These are phyloP conservation scores for Caenorhabditis inopinata DNA, from an alignment of 1,140 invertebrate genomes.

Conservation along the genomic window DNA sequence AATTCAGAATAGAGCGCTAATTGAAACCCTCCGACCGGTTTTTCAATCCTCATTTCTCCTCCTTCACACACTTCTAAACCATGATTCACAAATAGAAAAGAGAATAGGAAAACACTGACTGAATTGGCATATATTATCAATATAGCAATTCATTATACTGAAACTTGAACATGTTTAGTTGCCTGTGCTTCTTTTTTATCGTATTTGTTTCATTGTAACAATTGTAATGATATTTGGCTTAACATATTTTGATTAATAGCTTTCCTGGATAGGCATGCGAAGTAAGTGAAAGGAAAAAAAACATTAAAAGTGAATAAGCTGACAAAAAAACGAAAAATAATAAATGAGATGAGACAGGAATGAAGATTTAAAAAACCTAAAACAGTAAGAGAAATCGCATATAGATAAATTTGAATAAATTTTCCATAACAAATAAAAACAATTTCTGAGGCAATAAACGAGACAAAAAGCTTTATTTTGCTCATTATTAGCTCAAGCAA, in stretches of 20 bases:
- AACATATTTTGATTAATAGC: conserved; percentile 8
- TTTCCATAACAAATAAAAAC: no score
- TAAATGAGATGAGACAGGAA: no score
- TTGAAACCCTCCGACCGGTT: conserved; percentile 29
- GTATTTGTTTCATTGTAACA: neutral
- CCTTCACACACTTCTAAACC: conserved; percentile 1
- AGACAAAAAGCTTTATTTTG: no score
- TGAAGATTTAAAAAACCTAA: no score
- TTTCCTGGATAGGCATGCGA: neutral
- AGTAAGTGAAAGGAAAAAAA: neutral
- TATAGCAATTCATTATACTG: neutral
- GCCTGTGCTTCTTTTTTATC: neutral
- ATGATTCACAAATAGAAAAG: conserved; percentile 19
- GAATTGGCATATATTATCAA: conserved; percentile 26
- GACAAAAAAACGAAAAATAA: neutral
- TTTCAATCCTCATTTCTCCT: conserved; percentile 17
- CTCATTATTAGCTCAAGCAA: no score
- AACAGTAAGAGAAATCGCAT: no score
- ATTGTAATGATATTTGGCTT: conserved; percentile 3
- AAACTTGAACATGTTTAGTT: conserved; percentile 19
- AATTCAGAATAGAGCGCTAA: conserved; percentile 18
- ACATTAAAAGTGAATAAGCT: neutral
- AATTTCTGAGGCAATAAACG: no score
- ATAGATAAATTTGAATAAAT: no score
- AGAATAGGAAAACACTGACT: neutral